Conservation (phyloP, 2,113 vertebrate species). For the Austrofundulus limnaeus region DNA sequence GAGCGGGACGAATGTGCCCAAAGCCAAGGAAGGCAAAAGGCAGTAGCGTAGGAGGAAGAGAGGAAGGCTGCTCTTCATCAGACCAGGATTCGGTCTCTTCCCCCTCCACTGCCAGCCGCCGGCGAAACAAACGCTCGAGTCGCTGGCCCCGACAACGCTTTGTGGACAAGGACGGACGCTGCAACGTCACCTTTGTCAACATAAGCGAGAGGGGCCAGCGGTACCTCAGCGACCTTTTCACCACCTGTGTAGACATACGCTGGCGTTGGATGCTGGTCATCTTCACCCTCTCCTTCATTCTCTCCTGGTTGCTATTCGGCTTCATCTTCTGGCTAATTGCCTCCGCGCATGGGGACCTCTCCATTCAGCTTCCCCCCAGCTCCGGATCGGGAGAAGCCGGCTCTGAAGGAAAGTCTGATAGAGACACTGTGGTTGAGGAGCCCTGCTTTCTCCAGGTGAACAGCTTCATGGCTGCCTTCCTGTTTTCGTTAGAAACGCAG, state of each 20-base stretch:
- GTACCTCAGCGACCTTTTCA: conserved; percentile 91
- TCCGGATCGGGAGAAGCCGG: conserved; percentile 48
- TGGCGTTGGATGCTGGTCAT: conserved; percentile 94
- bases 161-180: conserved; percentile 90
- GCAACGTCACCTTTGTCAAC: conserved; percentile 90
- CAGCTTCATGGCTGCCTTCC: conserved; percentile 91
- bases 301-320: conserved; percentile 92
- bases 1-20: conserved; percentile 51
- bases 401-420: conserved; percentile 55
- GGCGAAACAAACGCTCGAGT: conserved; percentile 48
- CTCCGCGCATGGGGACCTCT: conserved; percentile 85
- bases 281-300: conserved; percentile 90
- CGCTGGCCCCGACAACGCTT: conserved; percentile 82
- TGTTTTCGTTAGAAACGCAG: conserved; percentile 92
- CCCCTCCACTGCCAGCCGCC: conserved; percentile 54
- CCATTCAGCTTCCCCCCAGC: conserved; percentile 62
- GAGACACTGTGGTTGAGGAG: conserved; percentile 62
- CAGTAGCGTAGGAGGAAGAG: conserved; percentile 59
- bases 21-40: conserved; percentile 51
- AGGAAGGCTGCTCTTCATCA: conserved; percentile 44
- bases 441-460: conserved; percentile 88
- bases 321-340: conserved; percentile 92
- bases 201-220: conserved; percentile 89
- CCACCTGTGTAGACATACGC: conserved; percentile 91
- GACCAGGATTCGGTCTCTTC: conserved; percentile 57